phyloP scores from a whole-genome alignment of 2,888 invertebrate genomes.

The Hermaeophaga mercurialis region DNA sequence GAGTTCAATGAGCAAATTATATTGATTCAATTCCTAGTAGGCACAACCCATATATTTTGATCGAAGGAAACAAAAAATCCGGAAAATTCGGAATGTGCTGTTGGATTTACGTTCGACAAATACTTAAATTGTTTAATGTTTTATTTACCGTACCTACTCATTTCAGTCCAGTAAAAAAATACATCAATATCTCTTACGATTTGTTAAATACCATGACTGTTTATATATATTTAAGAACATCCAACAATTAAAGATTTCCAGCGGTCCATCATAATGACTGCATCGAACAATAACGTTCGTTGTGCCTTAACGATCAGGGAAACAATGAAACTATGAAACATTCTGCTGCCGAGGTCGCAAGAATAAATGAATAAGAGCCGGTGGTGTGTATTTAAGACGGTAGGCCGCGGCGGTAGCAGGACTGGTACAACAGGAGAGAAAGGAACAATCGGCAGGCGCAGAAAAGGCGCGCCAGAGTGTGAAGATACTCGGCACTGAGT shows the following conservation, averaged over 20 bases:
- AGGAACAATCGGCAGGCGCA: conserved; percentile 49
- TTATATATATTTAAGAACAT: neutral
- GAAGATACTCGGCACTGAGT: conserved; percentile 46
- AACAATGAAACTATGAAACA: conserved; percentile 29
- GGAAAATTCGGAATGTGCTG: too few species aligned
- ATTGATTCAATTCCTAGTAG: too few species aligned
- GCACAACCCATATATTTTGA: too few species aligned
- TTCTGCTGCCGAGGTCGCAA: conserved; percentile 30
- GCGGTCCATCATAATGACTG: conserved; percentile 10
- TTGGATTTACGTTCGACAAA: too few species aligned
- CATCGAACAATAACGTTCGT: conserved; percentile 25
- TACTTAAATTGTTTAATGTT: too few species aligned
- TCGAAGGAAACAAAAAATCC: too few species aligned
- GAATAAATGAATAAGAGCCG: conserved; percentile 22
- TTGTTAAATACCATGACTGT: conserved; percentile 21
- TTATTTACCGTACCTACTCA: too few species aligned
- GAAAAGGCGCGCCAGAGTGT: conserved; percentile 50
- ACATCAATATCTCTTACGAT: conserved; percentile 7
- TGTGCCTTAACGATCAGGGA: conserved; percentile 14
- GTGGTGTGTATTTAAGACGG: conserved; percentile 37
- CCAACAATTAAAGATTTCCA: conserved; percentile 8
- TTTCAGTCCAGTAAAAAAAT: too few species aligned
- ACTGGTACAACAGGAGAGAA: conserved; percentile 7
- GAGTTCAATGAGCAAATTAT: too few species aligned
- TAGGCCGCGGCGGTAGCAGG: conserved; percentile 43